These are phyloP conservation scores for Epinotia brunnichana DNA, from an alignment of 2,888 invertebrate species.

Conservation along the genomic window DNA sequence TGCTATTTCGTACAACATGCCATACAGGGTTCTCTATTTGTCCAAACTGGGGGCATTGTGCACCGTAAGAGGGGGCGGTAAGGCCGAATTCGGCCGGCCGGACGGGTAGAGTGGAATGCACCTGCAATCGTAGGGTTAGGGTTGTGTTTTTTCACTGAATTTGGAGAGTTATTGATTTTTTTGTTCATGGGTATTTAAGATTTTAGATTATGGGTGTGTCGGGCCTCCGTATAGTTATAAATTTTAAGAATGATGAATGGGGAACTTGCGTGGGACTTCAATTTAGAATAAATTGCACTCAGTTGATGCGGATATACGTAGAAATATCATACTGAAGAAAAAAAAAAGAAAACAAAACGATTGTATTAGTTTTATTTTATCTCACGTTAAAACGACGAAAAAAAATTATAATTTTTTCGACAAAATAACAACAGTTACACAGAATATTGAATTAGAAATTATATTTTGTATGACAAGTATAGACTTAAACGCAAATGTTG, in stretches of 20 bases:
- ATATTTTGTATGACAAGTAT: too few relatives aligned
- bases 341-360: too few relatives aligned
- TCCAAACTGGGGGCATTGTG: conserved; percentile 60
- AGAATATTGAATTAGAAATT: too few relatives aligned
- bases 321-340: too few relatives aligned
- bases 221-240: not conserved
- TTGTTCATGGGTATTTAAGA: conserved; percentile 10
- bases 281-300: too few relatives aligned
- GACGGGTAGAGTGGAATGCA: conserved; percentile 60
- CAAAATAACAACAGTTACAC: too few relatives aligned
- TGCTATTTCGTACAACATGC: conserved; percentile 76
- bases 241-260: not conserved
- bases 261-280: too few relatives aligned
- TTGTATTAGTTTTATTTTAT: too few relatives aligned
- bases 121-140: conserved; percentile 60
- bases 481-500: too few relatives aligned
- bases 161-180: conserved; percentile 29
- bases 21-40: conserved; percentile 76
- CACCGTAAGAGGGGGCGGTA: conserved; percentile 62
- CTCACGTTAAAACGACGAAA: too few relatives aligned
- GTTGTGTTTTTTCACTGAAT: conserved; percentile 20
- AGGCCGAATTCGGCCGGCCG: conserved; percentile 54
- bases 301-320: too few relatives aligned
- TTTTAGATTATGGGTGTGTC: conserved; percentile 6
- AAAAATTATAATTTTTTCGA: too few relatives aligned